Evolutionary conservation across 2,113 vertebrate species (phyloP), one percentile per base, ranked within the genome.

Genomic region (Lagenorhynchus albirostris): DNA sequence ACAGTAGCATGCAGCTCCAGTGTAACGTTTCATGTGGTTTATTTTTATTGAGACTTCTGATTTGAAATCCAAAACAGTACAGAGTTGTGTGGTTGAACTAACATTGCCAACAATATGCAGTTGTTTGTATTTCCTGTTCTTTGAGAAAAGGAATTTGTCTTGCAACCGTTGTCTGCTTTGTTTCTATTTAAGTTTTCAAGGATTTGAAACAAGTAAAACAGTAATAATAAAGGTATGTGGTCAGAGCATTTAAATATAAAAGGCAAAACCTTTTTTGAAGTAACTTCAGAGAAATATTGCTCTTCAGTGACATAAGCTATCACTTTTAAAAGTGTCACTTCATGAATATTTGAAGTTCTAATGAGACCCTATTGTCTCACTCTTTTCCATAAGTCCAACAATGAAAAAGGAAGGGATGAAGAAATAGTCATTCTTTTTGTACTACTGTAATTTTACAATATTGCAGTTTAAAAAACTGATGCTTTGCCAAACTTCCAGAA

Each of bases 321-420:
- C 80, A 85, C 70, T 89, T 96, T 94, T 71, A 85, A 81, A 88
- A 58, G 18, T 73, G 93, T 96, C 68, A 44, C 38, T 89, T 97
- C 63, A 29, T 77, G 33, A 81, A 65, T 74, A 80, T 91, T 70
- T 96, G 68, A 96, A 86, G 44, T 80, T 97, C 33, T 76, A 53
- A 83, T 50, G 55, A 91, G 89, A 95, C 25, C 26, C 71, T 63
- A 5, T 65, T 60, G 29, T 71, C 84, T 68, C 70, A 68, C 67
- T 41, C 31, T 94, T 38, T 68, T 70, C 29, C 33, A 33, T 73
- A 87, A 89, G n/a, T 92, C 70, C 23, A 36, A 68, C 87, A 41
- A 33, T 89, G 13, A 62, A 81, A 94, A 91, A 91, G 21, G 41
- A 96, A 67, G 7, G 17, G 26, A 20, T 89, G 33, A 67, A 93